Evolutionary conservation across 23 tunicate genomes (phyloP), one percentile per base, ranked within the genome.

Genomic region (Phallusia fumigata): DNA sequence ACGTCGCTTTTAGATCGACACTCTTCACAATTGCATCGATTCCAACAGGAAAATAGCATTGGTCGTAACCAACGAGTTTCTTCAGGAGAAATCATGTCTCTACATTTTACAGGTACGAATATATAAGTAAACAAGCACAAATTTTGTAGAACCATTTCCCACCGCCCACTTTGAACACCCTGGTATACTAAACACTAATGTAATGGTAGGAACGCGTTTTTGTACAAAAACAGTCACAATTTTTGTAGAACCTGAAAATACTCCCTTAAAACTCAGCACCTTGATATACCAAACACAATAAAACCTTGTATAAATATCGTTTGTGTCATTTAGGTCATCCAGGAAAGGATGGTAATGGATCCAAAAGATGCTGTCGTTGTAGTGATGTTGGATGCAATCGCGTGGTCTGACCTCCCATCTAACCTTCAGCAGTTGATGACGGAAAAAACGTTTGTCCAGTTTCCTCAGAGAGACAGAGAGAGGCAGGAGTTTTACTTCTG

Each of bases 401-500:
- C 89, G 34, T 90, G 91, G 91, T 49, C 82, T 32, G 74, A 88
- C 5, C 84, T 95, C 88, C 99, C 99, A 0, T 76, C 79, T 16
- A 22, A 85, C 19, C 64, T 95, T 28, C 84, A 95, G 74, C 36
- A 76, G 32, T 33, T 95, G 73, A 75, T 90, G 88, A 80, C 72
- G 33, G 99, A 95, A 33, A 95, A 95, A 80, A 90, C 88, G 13
- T 95, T 90, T 80, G 76, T 95, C 11, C 92, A 95, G 74, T 95
- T 32, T 83, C 99, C 99, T 0, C 80, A 84, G 64, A 83, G 86
- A 31, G 80, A 80, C 53, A 76, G 88, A 44, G 89, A 81, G 31
- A 79, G 99, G 79, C 90, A 87, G 78, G 87, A 86, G 28, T 81
- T 79, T 65, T 80, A 86, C 53, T 95, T 95, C 86, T 95, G 99